Conservation (phyloP, 1,140 invertebrate species). For the Ceratosolen solmsi region DNA sequence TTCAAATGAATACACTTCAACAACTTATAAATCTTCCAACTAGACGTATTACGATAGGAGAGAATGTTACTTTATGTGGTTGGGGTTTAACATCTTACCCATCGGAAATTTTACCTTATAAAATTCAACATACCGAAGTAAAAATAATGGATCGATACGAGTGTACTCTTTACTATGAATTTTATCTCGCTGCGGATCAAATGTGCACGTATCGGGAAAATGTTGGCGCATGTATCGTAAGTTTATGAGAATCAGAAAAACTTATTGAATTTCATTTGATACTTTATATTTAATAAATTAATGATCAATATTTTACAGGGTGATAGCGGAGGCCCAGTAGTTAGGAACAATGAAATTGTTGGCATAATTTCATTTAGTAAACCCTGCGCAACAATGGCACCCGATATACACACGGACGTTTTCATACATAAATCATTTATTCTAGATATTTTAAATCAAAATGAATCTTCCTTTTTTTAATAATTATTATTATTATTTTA, state of each 20-base stretch:
- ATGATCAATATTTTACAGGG: slow-evolving; percentile 18
- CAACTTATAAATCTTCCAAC: neutral
- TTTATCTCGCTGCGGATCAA: neutral
- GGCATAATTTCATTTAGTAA: neutral
- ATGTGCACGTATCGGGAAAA: neutral
- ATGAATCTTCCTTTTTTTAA: too few species aligned
- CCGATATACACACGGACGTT: neutral
- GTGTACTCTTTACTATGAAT: neutral
- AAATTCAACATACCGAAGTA: neutral
- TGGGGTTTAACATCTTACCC: neutral
- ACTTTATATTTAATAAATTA: too few species aligned
- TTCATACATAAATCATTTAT: neutral
- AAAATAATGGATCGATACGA: neutral
- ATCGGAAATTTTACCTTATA: neutral
- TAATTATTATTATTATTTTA: too few species aligned
- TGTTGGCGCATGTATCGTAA: neutral
- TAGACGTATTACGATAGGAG: too few species aligned
- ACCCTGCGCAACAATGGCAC: neutral
- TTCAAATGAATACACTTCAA: neutral
- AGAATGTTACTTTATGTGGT: neutral
- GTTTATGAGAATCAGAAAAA: neutral
- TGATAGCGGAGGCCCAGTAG: neutral
- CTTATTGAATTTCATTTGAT: too few species aligned
- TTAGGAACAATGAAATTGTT: neutral
- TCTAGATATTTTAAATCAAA: neutral